These are phyloP conservation scores for Eupsilia transversa DNA, from an alignment of 2,888 invertebrate species.

Conservation along the genomic window DNA sequence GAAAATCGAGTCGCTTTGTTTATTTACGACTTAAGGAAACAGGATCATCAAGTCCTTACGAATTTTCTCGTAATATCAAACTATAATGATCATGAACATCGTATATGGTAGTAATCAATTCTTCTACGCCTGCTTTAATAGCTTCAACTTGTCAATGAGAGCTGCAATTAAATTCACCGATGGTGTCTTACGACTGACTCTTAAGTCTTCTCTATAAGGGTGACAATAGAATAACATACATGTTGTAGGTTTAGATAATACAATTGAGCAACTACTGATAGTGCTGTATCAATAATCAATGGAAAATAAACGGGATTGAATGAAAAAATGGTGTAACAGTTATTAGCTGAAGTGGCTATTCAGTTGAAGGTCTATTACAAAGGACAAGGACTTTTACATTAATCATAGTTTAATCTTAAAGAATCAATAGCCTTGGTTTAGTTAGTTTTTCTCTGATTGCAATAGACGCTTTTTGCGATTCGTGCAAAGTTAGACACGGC, in stretches of 20 bases:
- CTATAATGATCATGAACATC: slow-evolving; percentile 58
- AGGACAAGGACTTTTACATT: slow-evolving; percentile 44
- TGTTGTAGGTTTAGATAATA: slow-evolving; percentile 61
- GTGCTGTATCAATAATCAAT: slow-evolving; percentile 70
- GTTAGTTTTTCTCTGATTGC: slow-evolving; percentile 51
- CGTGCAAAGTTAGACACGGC: slow-evolving; percentile 37
- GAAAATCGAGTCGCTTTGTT: slow-evolving; percentile 78
- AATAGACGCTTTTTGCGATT: slow-evolving; percentile 46
- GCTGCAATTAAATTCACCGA: slow-evolving; percentile 56
- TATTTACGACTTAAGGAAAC: slow-evolving; percentile 68
- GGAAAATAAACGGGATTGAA: slow-evolving; percentile 67
- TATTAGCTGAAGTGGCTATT: slow-evolving; percentile 55
- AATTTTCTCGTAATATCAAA: slow-evolving; percentile 35
- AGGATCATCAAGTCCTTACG: slow-evolving; percentile 39
- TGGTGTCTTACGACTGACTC: slow-evolving; percentile 42
- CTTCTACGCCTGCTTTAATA: slow-evolving; percentile 61
- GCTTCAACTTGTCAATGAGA: slow-evolving; percentile 70
- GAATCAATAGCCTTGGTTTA: slow-evolving; percentile 51
- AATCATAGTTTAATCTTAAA: slow-evolving; percentile 37
- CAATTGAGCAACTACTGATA: slow-evolving; percentile 69
- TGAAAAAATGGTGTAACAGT: slow-evolving; percentile 52
- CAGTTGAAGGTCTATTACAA: slow-evolving; percentile 31
- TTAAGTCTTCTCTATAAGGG: slow-evolving; percentile 65
- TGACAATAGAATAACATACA: slow-evolving; percentile 54
- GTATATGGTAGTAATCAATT: slow-evolving; percentile 49